These are phyloP conservation scores for Sarcophaga carnaria DNA, from an alignment of 2,888 invertebrate species.

Conservation along the genomic window DNA sequence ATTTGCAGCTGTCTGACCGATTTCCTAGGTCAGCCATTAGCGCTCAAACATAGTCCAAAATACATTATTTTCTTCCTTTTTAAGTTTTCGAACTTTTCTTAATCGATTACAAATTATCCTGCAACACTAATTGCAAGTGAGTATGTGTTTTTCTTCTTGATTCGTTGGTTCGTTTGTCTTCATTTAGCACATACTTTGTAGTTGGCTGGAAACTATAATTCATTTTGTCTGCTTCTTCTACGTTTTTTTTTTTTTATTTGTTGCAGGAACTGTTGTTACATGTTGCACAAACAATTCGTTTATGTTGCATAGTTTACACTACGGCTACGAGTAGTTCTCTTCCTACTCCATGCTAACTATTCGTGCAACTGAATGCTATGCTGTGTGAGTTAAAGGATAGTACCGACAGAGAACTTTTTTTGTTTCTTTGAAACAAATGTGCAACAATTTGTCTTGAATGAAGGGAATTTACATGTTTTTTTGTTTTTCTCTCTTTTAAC, in stretches of 20 bases:
- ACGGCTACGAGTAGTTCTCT: no score
- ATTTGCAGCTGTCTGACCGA: no score
- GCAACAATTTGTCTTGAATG: background rate
- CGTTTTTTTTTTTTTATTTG: background rate
- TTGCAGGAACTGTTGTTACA: background rate
- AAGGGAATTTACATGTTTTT: background rate
- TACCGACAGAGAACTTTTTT: background rate
- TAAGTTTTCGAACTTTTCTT: no score
- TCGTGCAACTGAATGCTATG: background rate
- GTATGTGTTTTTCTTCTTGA: background rate
- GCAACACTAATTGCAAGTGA: background rate
- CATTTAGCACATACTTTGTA: background rate
- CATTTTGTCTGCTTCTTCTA: background rate
- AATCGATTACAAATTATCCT: background rate
- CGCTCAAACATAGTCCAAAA: no score
- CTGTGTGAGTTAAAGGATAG: background rate
- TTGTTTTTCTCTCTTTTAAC: background rate
- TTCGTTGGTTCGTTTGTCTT: background rate
- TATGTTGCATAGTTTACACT: conserved; percentile 2
- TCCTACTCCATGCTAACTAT: no score
- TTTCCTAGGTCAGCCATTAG: no score
- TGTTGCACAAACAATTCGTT: conserved; percentile 8
- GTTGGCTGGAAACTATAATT: background rate
- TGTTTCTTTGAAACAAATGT: background rate
- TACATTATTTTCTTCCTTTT: no score